A percentile compares a stretch with the other conserved stretches of the same genome.
Evolutionary conservation across 2,888 invertebrate genomes (phyloP).

Genomic region (Anthophora plumipes): DNA sequence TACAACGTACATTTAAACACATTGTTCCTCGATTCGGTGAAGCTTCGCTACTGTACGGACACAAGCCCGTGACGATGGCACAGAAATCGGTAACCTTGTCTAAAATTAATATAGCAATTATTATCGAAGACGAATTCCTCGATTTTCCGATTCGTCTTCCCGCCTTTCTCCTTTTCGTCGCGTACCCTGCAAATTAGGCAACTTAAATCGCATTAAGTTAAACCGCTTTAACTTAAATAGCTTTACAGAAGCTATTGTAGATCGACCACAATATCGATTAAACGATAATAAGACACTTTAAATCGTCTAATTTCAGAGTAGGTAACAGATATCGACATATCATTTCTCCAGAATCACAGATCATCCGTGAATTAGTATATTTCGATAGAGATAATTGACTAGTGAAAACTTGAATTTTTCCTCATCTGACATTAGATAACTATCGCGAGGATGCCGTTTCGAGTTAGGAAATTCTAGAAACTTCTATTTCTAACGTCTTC

Average conservation of each 20-base stretch:
- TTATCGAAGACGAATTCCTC: slow-evolving; percentile 37
- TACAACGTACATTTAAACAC: slow-evolving; percentile 41
- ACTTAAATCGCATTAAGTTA: no score
- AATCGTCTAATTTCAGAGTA: slow-evolving; percentile 48
- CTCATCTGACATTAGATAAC: not conserved
- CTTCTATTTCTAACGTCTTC: no score
- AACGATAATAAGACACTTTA: slow-evolving; percentile 13
- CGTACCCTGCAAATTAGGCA: not conserved
- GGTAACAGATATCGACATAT: no score
- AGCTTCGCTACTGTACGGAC: slow-evolving; percentile 63
- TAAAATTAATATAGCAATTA: slow-evolving; percentile 59
- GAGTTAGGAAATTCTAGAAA: not conserved
- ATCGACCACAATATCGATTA: slow-evolving; percentile 43
- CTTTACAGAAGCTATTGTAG: not conserved
- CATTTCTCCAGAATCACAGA: not conserved
- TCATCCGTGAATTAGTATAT: slow-evolving; percentile 3
- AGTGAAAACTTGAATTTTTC: not conserved
- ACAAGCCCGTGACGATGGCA: slow-evolving; percentile 75
- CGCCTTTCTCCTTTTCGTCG: not conserved
- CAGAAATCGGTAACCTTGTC: slow-evolving; percentile 75
- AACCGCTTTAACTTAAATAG: no score
- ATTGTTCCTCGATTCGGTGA: slow-evolving; percentile 49
- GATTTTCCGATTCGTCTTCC: slow-evolving; percentile 21
- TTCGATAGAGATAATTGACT: slow-evolving; percentile 12
- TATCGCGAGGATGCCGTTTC: not conserved